phyloP scores from a whole-genome alignment of 2,888 invertebrate species.

The Malthinus flaveolus region DNA sequence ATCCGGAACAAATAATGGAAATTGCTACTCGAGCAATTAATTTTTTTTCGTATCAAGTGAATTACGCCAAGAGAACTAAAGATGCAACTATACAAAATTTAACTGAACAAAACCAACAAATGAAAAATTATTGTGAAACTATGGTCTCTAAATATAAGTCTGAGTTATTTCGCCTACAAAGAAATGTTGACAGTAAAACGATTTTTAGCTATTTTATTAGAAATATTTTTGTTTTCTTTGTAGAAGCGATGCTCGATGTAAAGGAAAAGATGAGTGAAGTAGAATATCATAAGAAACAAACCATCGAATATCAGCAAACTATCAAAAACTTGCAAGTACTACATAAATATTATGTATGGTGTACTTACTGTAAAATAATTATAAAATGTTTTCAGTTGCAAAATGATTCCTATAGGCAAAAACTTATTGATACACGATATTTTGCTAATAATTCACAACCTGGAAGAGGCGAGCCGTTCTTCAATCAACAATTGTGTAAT shows the following conservation, averaged over 20 bases:
- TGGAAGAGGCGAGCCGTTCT: background rate
- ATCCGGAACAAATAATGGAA: constrained; percentile 60
- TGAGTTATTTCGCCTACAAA: constrained; percentile 22
- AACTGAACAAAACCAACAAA: constrained; percentile 27
- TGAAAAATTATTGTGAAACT: constrained; percentile 15
- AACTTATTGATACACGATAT: background rate
- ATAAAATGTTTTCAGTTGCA: background rate
- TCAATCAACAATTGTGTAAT: background rate
- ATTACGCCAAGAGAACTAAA: constrained; percentile 29
- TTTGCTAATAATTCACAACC: background rate
- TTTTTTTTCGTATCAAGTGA: constrained; percentile 34
- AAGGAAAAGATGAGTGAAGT: constrained; percentile 5
- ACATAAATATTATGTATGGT: background rate
- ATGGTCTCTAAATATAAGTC: constrained; percentile 25
- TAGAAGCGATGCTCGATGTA: background rate
- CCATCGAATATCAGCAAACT: background rate
- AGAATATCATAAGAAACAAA: constrained; percentile 4
- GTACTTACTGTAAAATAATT: background rate
- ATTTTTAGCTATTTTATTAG: background rate
- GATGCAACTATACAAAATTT: constrained; percentile 22
- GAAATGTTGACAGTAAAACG: constrained; percentile 10
- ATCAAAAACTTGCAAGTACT: constrained; percentile 4
- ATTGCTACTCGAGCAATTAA: constrained; percentile 59
- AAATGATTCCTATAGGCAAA: background rate
- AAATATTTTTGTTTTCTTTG: background rate